A percentile compares a stretch with the other conserved stretches of the same genome.
These are phyloP conservation scores for Lindbergichthys nudifrons DNA, from an alignment of 2,797 vertebrate species.

Conservation along the genomic window DNA sequence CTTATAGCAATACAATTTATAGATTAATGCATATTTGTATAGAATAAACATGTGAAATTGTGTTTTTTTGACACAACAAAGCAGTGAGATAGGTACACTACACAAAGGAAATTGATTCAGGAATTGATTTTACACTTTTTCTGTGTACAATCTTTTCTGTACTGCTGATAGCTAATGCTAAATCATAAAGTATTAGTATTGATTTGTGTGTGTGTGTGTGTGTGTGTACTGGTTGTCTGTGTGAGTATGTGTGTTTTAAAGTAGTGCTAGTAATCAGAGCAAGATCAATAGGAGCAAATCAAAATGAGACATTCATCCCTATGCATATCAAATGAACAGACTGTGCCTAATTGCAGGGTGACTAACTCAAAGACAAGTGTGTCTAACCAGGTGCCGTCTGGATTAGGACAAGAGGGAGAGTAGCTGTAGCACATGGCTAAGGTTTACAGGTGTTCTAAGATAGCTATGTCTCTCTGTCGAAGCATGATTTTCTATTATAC, in stretches of 20 bases:
- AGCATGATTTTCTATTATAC: conserved; percentile 7
- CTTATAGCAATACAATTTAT: not conserved
- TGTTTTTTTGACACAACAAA: conserved; percentile 21
- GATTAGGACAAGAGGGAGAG: conserved; percentile 9
- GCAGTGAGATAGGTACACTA: not conserved
- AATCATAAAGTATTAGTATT: conserved; percentile 37
- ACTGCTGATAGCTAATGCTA: conserved; percentile 16
- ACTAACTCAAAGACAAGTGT: conserved; percentile 28
- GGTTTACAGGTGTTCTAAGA: conserved; percentile 32
- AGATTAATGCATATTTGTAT: not conserved
- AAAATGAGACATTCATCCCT: conserved; percentile 54
- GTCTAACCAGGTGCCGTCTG: conserved; percentile 24
- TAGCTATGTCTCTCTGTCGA: conserved; percentile 11
- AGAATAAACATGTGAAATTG: conserved; percentile 14
- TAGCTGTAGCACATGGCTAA: not conserved
- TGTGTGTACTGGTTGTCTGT: conserved; percentile 14
- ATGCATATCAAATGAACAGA: conserved; percentile 48
- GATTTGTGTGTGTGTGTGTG: conserved; percentile 30
- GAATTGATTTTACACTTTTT: conserved; percentile 49
- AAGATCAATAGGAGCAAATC: conserved; percentile 60
- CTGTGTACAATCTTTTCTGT: conserved; percentile 24
- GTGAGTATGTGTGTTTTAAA: conserved; percentile 34
- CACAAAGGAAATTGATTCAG: conserved; percentile 16
- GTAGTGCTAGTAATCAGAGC: conserved; percentile 25
- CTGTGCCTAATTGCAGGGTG: conserved; percentile 30